Percentiles rank a stretch among this genome's conserved stretches.
Evolutionary conservation across 2,797 vertebrate genomes (phyloP).

Genomic region (Oreochromis mossambicus): DNA sequence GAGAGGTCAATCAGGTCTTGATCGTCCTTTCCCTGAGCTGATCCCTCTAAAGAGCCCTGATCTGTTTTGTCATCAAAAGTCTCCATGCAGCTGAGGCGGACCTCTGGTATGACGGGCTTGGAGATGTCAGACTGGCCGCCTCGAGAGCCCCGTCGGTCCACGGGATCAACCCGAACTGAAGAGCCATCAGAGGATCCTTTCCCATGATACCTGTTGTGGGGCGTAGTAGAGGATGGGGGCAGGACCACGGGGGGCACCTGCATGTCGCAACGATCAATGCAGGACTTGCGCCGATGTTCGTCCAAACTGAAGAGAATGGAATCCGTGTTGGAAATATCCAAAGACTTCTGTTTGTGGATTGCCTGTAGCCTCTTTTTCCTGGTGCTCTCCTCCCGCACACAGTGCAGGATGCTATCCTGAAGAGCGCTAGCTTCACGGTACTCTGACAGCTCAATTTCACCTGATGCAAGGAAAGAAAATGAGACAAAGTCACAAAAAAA

Average conservation of each 20-base stretch:
- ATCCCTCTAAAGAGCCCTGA: slow-evolving; percentile 64
- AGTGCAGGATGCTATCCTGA: slow-evolving; percentile 95
- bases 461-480: slow-evolving; percentile 60
- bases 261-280: slow-evolving; percentile 92
- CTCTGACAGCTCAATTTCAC: slow-evolving; percentile 98
- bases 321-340: slow-evolving; percentile 97
- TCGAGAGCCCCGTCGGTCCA: slow-evolving; percentile 62
- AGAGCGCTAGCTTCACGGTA: slow-evolving; percentile 90
- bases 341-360: slow-evolving; percentile 97
- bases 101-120: slow-evolving; percentile 92
- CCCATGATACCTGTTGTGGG: slow-evolving; percentile 61
- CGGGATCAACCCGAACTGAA: slow-evolving; percentile 57
- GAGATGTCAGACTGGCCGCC: slow-evolving; percentile 59
- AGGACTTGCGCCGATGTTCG: slow-evolving; percentile 95
- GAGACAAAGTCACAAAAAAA: not conserved
- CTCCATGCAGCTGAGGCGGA: slow-evolving; percentile 96
- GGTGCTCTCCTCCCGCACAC: slow-evolving; percentile 91
- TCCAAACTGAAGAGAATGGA: slow-evolving; percentile 94
- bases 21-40: slow-evolving; percentile 81
- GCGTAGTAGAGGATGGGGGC: slow-evolving; percentile 63
- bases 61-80: slow-evolving; percentile 88
- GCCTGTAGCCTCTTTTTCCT: slow-evolving; percentile 95
- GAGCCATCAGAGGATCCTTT: slow-evolving; percentile 77
- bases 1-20: slow-evolving; percentile 95
- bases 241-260: slow-evolving; percentile 67